Evolutionary conservation across 2,113 vertebrate species (phyloP).

Genomic region (Mormyrus lacerda): DNA sequence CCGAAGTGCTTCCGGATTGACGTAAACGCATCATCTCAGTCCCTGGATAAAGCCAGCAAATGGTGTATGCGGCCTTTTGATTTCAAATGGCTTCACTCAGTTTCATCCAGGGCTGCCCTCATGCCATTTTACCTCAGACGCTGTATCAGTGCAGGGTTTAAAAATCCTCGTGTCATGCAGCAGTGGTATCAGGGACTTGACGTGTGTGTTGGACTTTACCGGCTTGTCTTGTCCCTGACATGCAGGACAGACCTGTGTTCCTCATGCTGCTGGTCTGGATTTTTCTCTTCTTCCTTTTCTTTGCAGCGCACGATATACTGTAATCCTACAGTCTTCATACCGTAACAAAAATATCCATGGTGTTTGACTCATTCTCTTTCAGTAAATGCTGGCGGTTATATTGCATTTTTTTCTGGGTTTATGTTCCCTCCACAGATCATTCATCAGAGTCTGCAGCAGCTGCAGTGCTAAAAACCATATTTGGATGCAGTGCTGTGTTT

Average conservation of each 20-base stretch:
- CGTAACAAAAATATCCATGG: background rate
- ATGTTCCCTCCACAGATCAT: background rate
- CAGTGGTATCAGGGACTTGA: background rate
- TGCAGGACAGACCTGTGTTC: background rate
- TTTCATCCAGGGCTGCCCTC: background rate
- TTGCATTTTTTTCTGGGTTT: background rate
- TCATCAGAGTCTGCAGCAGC: background rate
- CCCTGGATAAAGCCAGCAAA: constrained; percentile 10
- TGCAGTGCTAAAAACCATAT: background rate
- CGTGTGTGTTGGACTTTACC: background rate
- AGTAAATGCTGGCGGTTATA: background rate
- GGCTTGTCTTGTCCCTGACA: background rate
- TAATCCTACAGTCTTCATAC: background rate
- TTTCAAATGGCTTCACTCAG: background rate
- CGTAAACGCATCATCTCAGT: constrained; percentile 46
- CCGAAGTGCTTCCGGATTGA: constrained; percentile 68
- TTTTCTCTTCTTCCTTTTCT: background rate
- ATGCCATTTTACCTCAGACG: background rate
- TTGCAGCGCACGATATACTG: background rate
- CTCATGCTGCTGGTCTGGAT: background rate
- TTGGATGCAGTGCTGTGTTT: background rate
- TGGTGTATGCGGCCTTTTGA: constrained; percentile 28
- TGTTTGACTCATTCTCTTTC: background rate
- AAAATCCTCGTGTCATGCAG: background rate
- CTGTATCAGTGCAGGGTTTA: background rate